Evolutionary conservation across 2,888 invertebrate genomes (phyloP).

Genomic region (Xanthia togata): DNA sequence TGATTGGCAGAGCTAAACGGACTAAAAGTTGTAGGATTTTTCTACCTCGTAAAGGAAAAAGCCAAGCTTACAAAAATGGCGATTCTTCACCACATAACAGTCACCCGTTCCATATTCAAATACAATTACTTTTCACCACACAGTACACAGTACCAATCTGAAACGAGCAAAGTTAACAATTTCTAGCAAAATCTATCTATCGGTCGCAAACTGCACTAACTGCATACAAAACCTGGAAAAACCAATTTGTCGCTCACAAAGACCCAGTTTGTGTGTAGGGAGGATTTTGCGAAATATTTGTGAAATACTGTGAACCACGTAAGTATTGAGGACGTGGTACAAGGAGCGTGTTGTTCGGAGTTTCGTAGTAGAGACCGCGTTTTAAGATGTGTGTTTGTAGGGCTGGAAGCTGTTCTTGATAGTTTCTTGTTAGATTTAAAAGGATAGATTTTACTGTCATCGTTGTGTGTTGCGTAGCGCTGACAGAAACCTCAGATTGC

Average conservation of each 20-base stretch:
- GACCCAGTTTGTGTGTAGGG: slow-evolving; percentile 68
- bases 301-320: slow-evolving; percentile 58
- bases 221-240: slow-evolving; percentile 70
- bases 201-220: slow-evolving; percentile 55
- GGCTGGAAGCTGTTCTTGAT: not conserved
- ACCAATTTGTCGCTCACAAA: slow-evolving; percentile 80
- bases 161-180: slow-evolving; percentile 62
- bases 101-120: slow-evolving; percentile 47
- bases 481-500: not conserved
- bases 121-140: slow-evolving; percentile 44
- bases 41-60: not conserved
- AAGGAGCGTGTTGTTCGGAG: not conserved
- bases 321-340: slow-evolving; percentile 30
- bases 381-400: not conserved
- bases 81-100: not conserved
- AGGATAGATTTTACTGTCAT: not conserved
- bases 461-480: not conserved
- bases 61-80: not conserved
- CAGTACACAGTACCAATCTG: slow-evolving; percentile 48
- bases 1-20: not conserved
- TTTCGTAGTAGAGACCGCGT: not conserved
- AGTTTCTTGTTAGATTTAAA: not conserved
- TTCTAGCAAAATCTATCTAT: slow-evolving; percentile 55
- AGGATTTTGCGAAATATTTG: slow-evolving; percentile 76
- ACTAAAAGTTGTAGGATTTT: not conserved